Evolutionary conservation across 2,888 invertebrate species (phyloP).

Genomic region (Cenopis cana): DNA sequence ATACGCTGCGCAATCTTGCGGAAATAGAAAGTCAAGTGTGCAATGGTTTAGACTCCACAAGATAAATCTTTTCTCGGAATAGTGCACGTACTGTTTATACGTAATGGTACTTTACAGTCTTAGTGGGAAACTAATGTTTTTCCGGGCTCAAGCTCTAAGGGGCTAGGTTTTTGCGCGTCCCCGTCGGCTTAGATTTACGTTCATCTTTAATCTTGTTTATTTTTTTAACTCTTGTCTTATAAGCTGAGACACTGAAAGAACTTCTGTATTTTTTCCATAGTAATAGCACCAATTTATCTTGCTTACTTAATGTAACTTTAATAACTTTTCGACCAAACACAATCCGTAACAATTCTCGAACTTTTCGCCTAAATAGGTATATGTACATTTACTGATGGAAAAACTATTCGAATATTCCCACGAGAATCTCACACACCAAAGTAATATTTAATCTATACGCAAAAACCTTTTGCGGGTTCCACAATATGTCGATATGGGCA

Average conservation of each 20-base stretch:
- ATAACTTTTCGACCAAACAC: neutral
- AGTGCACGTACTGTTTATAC: conserved; percentile 48
- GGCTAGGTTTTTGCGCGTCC: conserved; percentile 27
- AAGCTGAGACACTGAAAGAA: neutral
- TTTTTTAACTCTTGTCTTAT: neutral
- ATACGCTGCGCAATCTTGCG: conserved; percentile 65
- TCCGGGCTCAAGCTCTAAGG: conserved; percentile 29
- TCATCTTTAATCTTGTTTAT: conserved; percentile 28
- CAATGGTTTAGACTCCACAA: conserved; percentile 63
- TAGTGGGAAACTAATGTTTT: conserved; percentile 43
- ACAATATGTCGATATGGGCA: conserved; percentile 10
- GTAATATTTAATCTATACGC: conserved; percentile 1
- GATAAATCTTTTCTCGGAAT: conserved; percentile 61
- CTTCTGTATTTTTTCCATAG: neutral
- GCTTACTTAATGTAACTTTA: neutral
- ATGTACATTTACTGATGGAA: neutral
- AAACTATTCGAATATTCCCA: neutral
- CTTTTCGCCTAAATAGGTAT: neutral
- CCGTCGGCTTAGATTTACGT: conserved; percentile 19
- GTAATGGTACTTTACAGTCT: conserved; percentile 46
- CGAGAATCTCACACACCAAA: neutral
- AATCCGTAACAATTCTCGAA: neutral
- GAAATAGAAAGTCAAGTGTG: conserved; percentile 79
- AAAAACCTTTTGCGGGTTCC: neutral
- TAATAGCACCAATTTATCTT: too few relatives aligned